Conservation (phyloP, 2,888 invertebrate species). For the Lasioglossum calceatum region DNA sequence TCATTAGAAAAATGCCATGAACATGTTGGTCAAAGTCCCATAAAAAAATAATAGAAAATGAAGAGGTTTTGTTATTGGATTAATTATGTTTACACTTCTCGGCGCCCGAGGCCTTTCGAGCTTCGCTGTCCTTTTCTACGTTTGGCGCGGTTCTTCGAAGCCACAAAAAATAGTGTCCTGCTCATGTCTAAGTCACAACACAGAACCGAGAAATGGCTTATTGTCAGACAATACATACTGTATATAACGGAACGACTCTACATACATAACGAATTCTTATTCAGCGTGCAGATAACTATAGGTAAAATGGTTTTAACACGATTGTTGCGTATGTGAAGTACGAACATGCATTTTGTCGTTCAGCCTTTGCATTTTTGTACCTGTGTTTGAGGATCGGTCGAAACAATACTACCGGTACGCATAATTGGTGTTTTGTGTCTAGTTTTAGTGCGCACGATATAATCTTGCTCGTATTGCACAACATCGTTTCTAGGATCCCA, state of each 20-base stretch:
- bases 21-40: too few relatives aligned
- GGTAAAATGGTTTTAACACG: slow-evolving; percentile 28
- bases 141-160: too few relatives aligned
- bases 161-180: too few relatives aligned
- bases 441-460: slow-evolving; percentile 91
- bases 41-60: too few relatives aligned
- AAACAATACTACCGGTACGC: slow-evolving; percentile 89
- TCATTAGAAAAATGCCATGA: too few relatives aligned
- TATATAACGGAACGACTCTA: background rate
- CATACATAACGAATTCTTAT: slow-evolving; percentile 7
- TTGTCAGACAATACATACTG: too few relatives aligned
- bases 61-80: too few relatives aligned
- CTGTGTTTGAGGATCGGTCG: slow-evolving; percentile 86
- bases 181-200: too few relatives aligned
- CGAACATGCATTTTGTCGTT: background rate
- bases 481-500: slow-evolving; percentile 96
- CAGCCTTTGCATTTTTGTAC: slow-evolving; percentile 70
- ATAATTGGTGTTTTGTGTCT: slow-evolving; percentile 91
- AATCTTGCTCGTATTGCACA: slow-evolving; percentile 94
- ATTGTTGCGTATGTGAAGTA: slow-evolving; percentile 21
- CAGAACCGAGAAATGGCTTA: too few relatives aligned
- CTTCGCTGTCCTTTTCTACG: too few relatives aligned
- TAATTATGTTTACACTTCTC: too few relatives aligned
- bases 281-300: slow-evolving; percentile 12
- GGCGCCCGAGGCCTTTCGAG: too few relatives aligned